Evolutionary conservation across 2,888 invertebrate species (phyloP).

Genomic region (Bedellia somnulentella): DNA sequence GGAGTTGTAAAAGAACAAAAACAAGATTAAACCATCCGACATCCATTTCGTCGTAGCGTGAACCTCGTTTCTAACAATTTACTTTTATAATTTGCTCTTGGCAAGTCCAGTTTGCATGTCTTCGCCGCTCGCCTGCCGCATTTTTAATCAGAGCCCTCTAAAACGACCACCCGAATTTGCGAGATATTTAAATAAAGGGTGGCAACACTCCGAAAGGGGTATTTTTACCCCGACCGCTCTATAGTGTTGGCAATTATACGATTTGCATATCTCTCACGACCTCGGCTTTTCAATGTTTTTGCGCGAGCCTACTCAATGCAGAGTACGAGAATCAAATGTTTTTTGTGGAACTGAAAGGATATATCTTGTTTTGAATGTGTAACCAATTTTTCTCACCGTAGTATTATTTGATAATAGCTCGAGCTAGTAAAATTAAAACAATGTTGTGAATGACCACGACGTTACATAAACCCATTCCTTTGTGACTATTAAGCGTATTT

Average conservation of each 20-base stretch:
- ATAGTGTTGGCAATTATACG: conserved; percentile 25
- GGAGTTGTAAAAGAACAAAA: too few species aligned
- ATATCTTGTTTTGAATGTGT: too few species aligned
- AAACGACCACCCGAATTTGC: conserved; percentile 16
- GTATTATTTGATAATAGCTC: background rate
- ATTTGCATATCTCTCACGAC: conserved; percentile 27
- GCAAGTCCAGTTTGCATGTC: background rate
- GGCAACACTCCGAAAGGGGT: conserved; percentile 3
- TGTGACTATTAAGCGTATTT: too few species aligned
- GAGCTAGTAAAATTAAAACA: conserved; percentile 8
- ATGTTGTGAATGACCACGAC: too few species aligned
- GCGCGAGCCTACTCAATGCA: conserved; percentile 12
- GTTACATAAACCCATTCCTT: too few species aligned
- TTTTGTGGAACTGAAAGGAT: too few species aligned
- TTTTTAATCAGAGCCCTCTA: conserved; percentile 41
- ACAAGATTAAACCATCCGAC: too few species aligned
- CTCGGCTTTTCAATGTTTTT: conserved; percentile 13
- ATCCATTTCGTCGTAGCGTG: too few species aligned
- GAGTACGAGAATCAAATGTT: too few species aligned
- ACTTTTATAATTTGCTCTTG: too few species aligned
- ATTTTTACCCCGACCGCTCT: conserved; percentile 14
- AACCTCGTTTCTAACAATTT: too few species aligned
- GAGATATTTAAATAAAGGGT: conserved; percentile 24
- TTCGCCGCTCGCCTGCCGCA: conserved; percentile 17
- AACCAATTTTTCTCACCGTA: too few species aligned